These are phyloP conservation scores for Caenorhabditis wallacei DNA, from an alignment of 2,888 invertebrate genomes.

Conservation along the genomic window DNA sequence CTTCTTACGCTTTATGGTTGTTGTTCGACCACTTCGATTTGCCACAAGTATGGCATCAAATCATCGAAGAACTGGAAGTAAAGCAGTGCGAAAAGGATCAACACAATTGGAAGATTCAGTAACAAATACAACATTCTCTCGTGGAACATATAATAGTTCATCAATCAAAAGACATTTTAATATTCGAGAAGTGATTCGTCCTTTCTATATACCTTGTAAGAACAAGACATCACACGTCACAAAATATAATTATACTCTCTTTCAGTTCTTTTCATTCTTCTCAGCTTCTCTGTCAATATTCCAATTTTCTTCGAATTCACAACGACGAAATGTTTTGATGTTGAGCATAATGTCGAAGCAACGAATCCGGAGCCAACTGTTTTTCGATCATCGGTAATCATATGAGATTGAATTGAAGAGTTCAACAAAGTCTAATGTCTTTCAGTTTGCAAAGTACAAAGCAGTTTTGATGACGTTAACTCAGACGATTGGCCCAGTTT, in stretches of 20 bases:
- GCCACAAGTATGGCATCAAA: slow-evolving; percentile 63
- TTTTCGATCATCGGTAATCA: slow-evolving; percentile 74
- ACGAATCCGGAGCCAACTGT: slow-evolving; percentile 76
- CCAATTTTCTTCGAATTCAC: slow-evolving; percentile 81
- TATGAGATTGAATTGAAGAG: neutral
- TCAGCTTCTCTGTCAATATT: slow-evolving; percentile 78
- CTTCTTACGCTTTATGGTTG: slow-evolving; percentile 80
- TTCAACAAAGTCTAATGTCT: too few relatives aligned
- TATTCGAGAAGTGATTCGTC: slow-evolving; percentile 71
- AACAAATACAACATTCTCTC: slow-evolving; percentile 39
- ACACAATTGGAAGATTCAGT: slow-evolving; percentile 46
- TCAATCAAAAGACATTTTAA: slow-evolving; percentile 64
- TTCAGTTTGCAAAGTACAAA: slow-evolving; percentile 77
- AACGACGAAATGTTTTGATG: slow-evolving; percentile 75
- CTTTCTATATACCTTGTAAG: slow-evolving; percentile 68
- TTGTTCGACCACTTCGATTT: slow-evolving; percentile 78
- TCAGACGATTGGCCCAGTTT: slow-evolving; percentile 81
- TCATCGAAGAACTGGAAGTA: slow-evolving; percentile 53
- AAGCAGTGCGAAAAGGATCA: slow-evolving; percentile 34
- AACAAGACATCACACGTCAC: slow-evolving; percentile 6
- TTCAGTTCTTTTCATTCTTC: slow-evolving; percentile 75
- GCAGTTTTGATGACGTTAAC: slow-evolving; percentile 78
- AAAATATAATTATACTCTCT: slow-evolving; percentile 27
- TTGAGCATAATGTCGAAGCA: slow-evolving; percentile 71
- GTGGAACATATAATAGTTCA: slow-evolving; percentile 48